Percentiles rank a stretch among this genome's conserved stretches.
Conservation (phyloP, 2,888 invertebrate species). For the Spodoptera exigua region DNA sequence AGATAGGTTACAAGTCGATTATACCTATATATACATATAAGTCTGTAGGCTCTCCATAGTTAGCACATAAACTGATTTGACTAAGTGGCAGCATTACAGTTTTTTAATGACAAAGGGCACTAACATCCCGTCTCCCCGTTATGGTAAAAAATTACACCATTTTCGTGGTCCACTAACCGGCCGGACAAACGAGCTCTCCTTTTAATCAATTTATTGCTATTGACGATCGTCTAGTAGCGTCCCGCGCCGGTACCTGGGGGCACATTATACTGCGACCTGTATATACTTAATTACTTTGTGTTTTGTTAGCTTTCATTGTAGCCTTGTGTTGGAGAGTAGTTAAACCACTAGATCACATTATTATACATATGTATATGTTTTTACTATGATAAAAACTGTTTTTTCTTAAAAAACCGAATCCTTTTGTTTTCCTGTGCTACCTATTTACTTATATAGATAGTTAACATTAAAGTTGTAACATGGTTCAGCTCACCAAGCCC, state of each 20-base stretch:
- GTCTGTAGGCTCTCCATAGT: too few relatives aligned
- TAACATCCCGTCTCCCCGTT: constrained; percentile 34
- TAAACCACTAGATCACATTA: too few relatives aligned
- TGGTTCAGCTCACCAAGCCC: too few relatives aligned
- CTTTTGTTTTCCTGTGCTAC: too few relatives aligned
- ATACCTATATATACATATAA: too few relatives aligned
- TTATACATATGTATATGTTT: too few relatives aligned
- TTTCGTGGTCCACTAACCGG: constrained; percentile 37
- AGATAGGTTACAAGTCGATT: too few relatives aligned
- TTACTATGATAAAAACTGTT: too few relatives aligned
- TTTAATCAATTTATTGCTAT: constrained; percentile 21
- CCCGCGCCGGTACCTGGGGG: neutral
- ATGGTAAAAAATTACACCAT: constrained; percentile 48
- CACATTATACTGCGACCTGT: neutral
- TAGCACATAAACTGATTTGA: constrained; percentile 49
- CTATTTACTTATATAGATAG: too few relatives aligned
- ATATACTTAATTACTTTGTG: neutral
- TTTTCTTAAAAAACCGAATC: too few relatives aligned
- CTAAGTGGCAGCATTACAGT: constrained; percentile 48
- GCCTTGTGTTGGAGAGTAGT: too few relatives aligned
- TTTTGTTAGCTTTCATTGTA: neutral
- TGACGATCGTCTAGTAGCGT: neutral
- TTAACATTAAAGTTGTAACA: too few relatives aligned
- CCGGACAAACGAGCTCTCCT: constrained; percentile 24
- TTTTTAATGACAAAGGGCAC: constrained; percentile 54